Evolutionary conservation across 2,113 vertebrate genomes (phyloP), one percentile per base, ranked within the genome.

Genomic region (Tetrao urogallus): DNA sequence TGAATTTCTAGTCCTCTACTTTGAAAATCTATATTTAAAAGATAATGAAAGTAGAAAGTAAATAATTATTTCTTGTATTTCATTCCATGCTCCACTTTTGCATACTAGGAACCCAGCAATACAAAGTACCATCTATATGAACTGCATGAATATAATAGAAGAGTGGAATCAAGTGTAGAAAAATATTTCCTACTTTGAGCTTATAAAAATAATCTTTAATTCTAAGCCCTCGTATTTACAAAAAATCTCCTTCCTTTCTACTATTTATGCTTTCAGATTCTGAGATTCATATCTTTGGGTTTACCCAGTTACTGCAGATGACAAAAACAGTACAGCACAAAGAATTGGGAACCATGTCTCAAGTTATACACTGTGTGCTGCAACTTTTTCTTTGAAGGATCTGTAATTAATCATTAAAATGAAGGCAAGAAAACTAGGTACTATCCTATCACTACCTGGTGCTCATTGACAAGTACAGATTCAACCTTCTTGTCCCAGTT

Each of bases 381-480:
- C 21, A 6, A 36, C 38, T 63, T 64, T 90, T 67, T 40, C 60
- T 77, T 77, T 64, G 56, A 91, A 67, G 22, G 21, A 54, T 74
- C 77, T 90, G 61, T 64, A 86, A 93, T 88, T 73, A 77, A 56
- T 80, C 56, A 74, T 71, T 80, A 77, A 86, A 86, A 94, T 47
- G 11, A 90, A 91, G 28, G 47, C 3, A 6, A 64, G 38, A 81
- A 91, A 82, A 86, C 12, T 21, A 76, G 82, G 24, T 38, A 52
- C 77, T 91, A 42, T 47, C 63, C 32, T 86, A 67, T n/a, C 52
- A 40, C 86, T 92, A 58, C 43, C 57, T 42, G 19, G 73, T 60
- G 32, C 83, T 90, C 85, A 52, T 58, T 42, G 48, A 25, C 50
- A 89, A 79, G 28, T 56, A 6, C 42, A 43, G 85, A 47, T 71